Evolutionary conservation across 2,113 vertebrate species (phyloP).

Genomic region (Bubo blakistoni): DNA sequence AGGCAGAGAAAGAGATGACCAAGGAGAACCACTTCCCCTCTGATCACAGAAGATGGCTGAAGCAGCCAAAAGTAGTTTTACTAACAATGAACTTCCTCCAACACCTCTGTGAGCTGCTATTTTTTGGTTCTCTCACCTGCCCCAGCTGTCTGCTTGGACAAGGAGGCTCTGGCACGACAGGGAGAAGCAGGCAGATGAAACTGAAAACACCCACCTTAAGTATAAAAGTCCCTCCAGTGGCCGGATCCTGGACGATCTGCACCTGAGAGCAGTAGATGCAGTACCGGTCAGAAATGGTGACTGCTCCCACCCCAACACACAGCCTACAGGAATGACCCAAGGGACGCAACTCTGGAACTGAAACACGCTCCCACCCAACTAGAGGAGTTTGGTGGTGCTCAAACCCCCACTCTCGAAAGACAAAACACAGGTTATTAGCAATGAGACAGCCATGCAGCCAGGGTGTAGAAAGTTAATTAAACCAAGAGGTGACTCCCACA

Average conservation of each 20-base stretch:
- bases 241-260: constrained; percentile 86
- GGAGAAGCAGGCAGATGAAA: not conserved
- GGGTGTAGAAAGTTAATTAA: not conserved
- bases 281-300: not conserved
- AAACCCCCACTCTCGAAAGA: not conserved
- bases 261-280: constrained; percentile 76
- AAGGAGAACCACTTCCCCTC: not conserved
- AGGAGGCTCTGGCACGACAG: not conserved
- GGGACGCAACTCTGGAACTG: not conserved
- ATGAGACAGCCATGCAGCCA: not conserved
- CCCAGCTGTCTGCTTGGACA: not conserved
- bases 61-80: not conserved
- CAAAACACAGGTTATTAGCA: not conserved
- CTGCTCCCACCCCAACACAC: not conserved
- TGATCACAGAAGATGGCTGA: not conserved
- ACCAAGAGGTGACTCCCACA: not conserved
- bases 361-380: not conserved
- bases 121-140: not conserved
- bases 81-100: not conserved
- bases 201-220: constrained; percentile 83
- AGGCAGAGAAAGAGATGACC: not conserved
- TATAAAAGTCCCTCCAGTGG: constrained; percentile 86
- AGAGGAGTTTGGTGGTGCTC: not conserved
- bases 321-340: not conserved
- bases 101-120: not conserved